phyloP scores from a whole-genome alignment of 1,140 invertebrate species.

The Drosophila eugracilis region DNA sequence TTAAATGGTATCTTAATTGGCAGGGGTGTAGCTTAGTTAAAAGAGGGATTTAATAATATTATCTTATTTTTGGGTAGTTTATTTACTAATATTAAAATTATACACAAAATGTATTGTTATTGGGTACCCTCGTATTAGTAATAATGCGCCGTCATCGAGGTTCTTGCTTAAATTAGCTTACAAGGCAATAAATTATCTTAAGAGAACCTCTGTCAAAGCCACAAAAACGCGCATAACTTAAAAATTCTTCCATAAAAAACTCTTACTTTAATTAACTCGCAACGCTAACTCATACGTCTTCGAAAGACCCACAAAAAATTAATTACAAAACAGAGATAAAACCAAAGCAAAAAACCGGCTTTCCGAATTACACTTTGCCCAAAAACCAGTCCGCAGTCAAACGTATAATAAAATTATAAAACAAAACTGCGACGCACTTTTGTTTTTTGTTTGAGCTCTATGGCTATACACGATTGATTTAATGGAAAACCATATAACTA shows the following conservation, averaged over 20 bases:
- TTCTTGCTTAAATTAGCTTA: neutral
- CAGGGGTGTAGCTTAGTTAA: neutral
- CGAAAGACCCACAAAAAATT: conserved; percentile 16
- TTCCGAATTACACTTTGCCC: conserved; percentile 50
- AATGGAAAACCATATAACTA: conserved; percentile 42
- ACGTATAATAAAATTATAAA: conserved; percentile 34
- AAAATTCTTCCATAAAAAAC: conserved; percentile 16
- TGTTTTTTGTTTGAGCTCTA: conserved; percentile 30
- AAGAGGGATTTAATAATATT: neutral
- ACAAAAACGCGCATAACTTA: conserved; percentile 6
- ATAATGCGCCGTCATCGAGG: too few relatives aligned
- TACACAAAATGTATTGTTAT: too few relatives aligned
- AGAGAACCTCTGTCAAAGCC: conserved; percentile 16
- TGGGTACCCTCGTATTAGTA: too few relatives aligned
- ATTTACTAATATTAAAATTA: neutral
- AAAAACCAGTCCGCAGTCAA: conserved; percentile 48
- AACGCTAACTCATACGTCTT: conserved; percentile 18
- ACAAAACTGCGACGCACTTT: conserved; percentile 66
- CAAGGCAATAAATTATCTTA: neutral
- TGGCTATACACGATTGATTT: conserved; percentile 18
- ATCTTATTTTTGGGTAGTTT: neutral
- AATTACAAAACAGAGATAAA: conserved; percentile 35
- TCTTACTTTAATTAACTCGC: conserved; percentile 38
- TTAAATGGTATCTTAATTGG: neutral
- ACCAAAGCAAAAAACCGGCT: conserved; percentile 53